Conservation (phyloP, 2,888 invertebrate genomes). For the Deilephila elpenor region DNA sequence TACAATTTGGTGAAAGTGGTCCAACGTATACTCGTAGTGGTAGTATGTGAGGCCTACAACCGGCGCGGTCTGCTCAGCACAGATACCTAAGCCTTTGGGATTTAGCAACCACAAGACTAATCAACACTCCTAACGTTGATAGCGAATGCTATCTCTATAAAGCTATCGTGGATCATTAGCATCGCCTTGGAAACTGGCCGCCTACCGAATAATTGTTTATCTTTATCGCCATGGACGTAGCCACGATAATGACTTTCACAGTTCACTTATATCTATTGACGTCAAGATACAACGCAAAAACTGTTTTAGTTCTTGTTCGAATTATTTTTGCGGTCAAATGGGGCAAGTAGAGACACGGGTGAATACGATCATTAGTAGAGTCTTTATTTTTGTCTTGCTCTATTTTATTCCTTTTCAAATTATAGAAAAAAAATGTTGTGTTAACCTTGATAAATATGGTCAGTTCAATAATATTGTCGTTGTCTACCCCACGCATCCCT, state of each 20-base stretch:
- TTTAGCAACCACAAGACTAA: constrained; percentile 16
- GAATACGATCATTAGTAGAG: too few relatives aligned
- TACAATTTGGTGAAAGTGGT: background rate
- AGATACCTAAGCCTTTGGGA: constrained; percentile 20
- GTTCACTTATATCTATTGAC: background rate
- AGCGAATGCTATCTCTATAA: constrained; percentile 18
- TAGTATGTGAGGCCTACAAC: background rate
- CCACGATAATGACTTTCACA: background rate
- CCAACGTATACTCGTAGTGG: background rate
- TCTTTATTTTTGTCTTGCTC: too few relatives aligned
- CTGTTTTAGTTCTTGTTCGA: background rate
- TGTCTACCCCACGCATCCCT: too few relatives aligned
- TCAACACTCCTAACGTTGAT: constrained; percentile 21
- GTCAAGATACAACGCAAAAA: background rate
- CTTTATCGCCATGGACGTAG: background rate
- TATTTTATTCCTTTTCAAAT: too few relatives aligned
- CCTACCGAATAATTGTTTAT: constrained; percentile 4
- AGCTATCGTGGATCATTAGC: constrained; percentile 11
- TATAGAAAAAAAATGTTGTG: too few relatives aligned
- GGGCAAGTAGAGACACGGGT: too few relatives aligned
- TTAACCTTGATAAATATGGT: too few relatives aligned
- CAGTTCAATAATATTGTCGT: too few relatives aligned
- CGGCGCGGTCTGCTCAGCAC: constrained; percentile 7
- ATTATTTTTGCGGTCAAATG: background rate
- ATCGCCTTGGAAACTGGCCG: constrained; percentile 9